Percentiles rank a stretch among this genome's conserved stretches.
Conservation (phyloP, 2,797 vertebrate species). For the Alca torda region DNA sequence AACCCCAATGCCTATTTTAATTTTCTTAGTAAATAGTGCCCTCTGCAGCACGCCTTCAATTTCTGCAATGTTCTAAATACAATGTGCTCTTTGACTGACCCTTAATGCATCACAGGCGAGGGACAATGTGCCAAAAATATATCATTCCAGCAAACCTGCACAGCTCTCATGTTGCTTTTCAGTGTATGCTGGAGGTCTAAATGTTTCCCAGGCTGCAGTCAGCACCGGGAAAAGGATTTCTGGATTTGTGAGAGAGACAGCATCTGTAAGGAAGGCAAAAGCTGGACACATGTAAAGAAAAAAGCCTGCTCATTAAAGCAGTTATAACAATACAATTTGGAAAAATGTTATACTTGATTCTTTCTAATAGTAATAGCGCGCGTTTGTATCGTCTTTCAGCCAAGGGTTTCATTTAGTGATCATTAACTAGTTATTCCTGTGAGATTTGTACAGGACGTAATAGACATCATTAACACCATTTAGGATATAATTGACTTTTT, state of each 20-base stretch:
- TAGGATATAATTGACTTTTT: neutral
- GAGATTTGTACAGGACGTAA: neutral
- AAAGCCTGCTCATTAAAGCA: neutral
- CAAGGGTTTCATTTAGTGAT: neutral
- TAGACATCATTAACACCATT: neutral
- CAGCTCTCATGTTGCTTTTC: neutral
- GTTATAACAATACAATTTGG: neutral
- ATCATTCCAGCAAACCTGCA: neutral
- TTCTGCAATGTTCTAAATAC: neutral
- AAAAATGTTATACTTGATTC: neutral
- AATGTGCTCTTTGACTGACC: neutral
- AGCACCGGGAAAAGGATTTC: neutral
- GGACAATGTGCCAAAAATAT: neutral
- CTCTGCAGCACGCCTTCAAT: slow-evolving; percentile 62
- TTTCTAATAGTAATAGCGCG: neutral
- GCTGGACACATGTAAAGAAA: neutral
- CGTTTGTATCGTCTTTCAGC: neutral
- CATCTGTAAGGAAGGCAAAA: neutral
- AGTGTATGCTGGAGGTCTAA: neutral
- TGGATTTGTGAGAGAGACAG: neutral
- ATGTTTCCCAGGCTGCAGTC: neutral
- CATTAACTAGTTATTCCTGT: neutral
- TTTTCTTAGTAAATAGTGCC: slow-evolving; percentile 70
- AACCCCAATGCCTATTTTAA: neutral
- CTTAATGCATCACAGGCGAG: neutral